A percentile compares a stretch with the other conserved stretches of the same genome.
These are phyloP conservation scores for Coregonus clupeaformis DNA, from an alignment of 2,113 vertebrate species.

Conservation along the genomic window DNA sequence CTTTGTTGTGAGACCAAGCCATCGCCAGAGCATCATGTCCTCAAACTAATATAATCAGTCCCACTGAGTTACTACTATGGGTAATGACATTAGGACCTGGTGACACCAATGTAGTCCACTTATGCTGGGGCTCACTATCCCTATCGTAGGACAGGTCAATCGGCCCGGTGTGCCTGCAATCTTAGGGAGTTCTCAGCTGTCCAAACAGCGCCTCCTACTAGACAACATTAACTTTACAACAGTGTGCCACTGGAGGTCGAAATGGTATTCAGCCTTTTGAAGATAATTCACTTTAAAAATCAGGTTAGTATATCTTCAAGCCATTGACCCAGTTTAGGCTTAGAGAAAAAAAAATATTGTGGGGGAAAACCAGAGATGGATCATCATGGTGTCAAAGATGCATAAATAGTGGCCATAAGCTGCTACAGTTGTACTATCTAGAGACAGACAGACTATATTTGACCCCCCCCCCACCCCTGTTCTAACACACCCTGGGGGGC, in stretches of 20 bases:
- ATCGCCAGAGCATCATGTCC: conserved; percentile 62
- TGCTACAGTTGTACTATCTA: no score
- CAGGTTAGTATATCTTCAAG: no score
- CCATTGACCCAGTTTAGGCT: no score
- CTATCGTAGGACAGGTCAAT: conserved; percentile 19
- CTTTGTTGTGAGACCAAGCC: conserved; percentile 60
- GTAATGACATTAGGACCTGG: conserved; percentile 77
- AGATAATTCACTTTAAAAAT: not conserved
- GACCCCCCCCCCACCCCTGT: no score
- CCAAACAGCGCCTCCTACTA: conserved; percentile 53
- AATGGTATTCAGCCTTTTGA: not conserved
- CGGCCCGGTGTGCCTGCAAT: not conserved
- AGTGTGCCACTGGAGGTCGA: not conserved
- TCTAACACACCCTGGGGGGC: no score
- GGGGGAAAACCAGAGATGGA: no score
- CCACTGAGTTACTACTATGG: conserved; percentile 66
- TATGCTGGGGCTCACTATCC: conserved; percentile 35
- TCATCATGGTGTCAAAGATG: no score
- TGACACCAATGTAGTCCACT: conserved; percentile 75
- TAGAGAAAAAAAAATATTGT: no score
- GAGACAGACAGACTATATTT: no score
- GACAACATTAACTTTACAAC: not conserved
- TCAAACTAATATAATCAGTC: conserved; percentile 74
- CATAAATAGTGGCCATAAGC: no score
- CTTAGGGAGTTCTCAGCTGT: conserved; percentile 25